Percentiles rank a stretch among this genome's conserved stretches.
Evolutionary conservation across 2,888 invertebrate genomes (phyloP).

Genomic region (Agrenia bidenticulata): DNA sequence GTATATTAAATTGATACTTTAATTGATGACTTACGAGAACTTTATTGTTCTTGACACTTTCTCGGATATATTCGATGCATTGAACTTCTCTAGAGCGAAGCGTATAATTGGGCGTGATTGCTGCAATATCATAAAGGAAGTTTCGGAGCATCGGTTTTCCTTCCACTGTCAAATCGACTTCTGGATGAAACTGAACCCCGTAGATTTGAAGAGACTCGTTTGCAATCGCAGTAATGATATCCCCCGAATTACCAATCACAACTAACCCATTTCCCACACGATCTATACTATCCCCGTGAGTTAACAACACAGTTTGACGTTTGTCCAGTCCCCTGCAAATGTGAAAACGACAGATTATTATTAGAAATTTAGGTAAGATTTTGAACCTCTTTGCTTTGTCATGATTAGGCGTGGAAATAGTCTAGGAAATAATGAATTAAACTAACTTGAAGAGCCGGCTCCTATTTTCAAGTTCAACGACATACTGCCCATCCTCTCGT

Average conservation of each 20-base stretch:
- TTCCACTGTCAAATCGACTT: constrained; percentile 91
- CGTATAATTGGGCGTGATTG: constrained; percentile 82
- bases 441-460: constrained; percentile 90
- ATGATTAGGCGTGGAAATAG: no score
- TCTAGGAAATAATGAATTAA: not conserved
- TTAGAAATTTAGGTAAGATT: no score
- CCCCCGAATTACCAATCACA: constrained; percentile 79
- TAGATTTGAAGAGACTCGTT: constrained; percentile 87
- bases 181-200: constrained; percentile 98
- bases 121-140: constrained; percentile 89
- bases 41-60: constrained; percentile 86
- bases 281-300: constrained; percentile 96
- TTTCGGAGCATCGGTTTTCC: constrained; percentile 90
- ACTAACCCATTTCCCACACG: constrained; percentile 86
- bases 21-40: constrained; percentile 81
- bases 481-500: constrained; percentile 92
- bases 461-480: constrained; percentile 81
- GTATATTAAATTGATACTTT: not conserved
- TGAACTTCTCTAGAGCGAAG: constrained; percentile 81
- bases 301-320: constrained; percentile 85
- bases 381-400: no score
- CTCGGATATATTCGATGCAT: constrained; percentile 88
- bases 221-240: constrained; percentile 83
- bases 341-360: no score
- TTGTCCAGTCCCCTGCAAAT: constrained; percentile 76